Conservation (phyloP, 2,113 vertebrate genomes). For the Microtus ochrogaster region DNA sequence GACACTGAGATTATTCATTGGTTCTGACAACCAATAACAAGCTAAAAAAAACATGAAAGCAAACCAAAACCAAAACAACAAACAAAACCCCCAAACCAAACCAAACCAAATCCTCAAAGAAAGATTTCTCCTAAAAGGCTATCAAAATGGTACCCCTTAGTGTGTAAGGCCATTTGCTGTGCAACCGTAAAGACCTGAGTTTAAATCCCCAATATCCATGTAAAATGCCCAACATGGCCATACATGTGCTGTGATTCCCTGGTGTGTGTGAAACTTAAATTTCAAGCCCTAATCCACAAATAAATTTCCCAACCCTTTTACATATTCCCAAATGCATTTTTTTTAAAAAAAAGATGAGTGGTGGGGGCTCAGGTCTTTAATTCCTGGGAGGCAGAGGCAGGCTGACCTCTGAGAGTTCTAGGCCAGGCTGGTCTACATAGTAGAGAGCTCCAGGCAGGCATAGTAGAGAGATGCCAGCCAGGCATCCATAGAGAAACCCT, state of each 20-base stretch:
- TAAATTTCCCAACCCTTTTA: background rate
- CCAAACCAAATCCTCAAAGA: background rate
- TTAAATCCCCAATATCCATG: background rate
- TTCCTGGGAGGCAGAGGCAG: background rate
- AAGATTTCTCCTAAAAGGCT: background rate
- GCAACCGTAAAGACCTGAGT: background rate
- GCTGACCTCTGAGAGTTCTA: background rate
- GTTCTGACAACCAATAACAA: background rate
- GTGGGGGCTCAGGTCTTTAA: background rate
- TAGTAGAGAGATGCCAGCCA: background rate
- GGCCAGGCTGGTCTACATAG: background rate
- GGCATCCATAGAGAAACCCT: background rate
- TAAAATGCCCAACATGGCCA: background rate
- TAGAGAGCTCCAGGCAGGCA: background rate
- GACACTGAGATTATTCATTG: background rate
- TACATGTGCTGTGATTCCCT: background rate
- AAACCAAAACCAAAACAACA: no score
- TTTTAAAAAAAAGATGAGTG: background rate
- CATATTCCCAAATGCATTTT: background rate
- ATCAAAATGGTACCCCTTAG: background rate
- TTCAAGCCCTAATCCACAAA: background rate
- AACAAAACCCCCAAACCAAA: background rate
- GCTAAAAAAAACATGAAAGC: background rate
- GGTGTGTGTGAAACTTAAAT: background rate
- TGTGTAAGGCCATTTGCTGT: background rate